A percentile compares a stretch with the other conserved stretches of the same genome.
phyloP scores from a whole-genome alignment of 2,888 invertebrate species.

The Melanostoma mellinum region DNA sequence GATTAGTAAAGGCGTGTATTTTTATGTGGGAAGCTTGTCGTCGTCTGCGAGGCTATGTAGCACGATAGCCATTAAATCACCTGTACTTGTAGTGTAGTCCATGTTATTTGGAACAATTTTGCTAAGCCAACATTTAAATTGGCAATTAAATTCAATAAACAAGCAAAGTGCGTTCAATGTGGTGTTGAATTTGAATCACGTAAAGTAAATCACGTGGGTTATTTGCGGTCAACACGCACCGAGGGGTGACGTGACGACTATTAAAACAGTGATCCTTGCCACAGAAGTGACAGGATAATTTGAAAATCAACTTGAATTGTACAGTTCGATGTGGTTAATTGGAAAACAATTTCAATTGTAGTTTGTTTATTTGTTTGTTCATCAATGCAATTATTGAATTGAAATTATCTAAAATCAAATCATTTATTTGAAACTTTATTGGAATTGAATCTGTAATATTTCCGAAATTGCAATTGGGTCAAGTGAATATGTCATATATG shows the following conservation, averaged over 20 bases:
- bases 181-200: conserved; percentile 44
- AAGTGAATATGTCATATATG: no score
- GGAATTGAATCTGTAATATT: no score
- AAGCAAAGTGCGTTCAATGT: conserved; percentile 15
- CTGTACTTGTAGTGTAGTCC: neutral
- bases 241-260: conserved; percentile 42
- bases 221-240: conserved; percentile 57
- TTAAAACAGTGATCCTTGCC: neutral
- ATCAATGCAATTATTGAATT: conserved; percentile 30
- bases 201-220: conserved; percentile 48
- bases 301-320: conserved; percentile 33
- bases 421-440: neutral
- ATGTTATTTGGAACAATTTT: conserved; percentile 24
- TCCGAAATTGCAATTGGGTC: no score
- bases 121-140: conserved; percentile 39
- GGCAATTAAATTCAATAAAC: conserved; percentile 62
- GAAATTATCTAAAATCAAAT: no score
- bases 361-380: neutral
- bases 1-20: conserved; percentile 4
- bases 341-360: conserved; percentile 45
- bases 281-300: conserved; percentile 35
- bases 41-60: neutral
- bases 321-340: conserved; percentile 22
- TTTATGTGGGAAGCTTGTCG: conserved; percentile 28
- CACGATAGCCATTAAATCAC: conserved; percentile 21